These are phyloP conservation scores for Gymnogyps californianus DNA, from an alignment of 2,113 vertebrate genomes.

Conservation along the genomic window DNA sequence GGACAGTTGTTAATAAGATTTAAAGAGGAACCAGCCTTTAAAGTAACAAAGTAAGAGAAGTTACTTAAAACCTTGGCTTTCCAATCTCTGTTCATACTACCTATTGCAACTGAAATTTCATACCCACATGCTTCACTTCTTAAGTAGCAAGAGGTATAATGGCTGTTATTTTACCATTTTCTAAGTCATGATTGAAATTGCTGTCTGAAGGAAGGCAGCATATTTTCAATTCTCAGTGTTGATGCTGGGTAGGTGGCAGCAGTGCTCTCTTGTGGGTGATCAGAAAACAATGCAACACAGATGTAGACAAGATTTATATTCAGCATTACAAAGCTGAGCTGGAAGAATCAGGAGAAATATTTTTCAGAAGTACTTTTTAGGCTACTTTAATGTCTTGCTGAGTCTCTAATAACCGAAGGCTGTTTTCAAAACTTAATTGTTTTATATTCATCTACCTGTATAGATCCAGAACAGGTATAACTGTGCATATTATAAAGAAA, in stretches of 20 bases:
- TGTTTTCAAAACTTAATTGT: background rate
- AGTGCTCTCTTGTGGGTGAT: background rate
- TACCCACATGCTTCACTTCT: background rate
- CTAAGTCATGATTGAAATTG: background rate
- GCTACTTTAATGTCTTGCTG: background rate
- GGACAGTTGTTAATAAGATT: background rate
- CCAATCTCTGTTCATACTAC: background rate
- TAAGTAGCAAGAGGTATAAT: background rate
- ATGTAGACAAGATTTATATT: background rate
- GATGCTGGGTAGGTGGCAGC: background rate
- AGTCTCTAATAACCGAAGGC: background rate
- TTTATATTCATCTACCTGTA: background rate
- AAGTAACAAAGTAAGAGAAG: background rate
- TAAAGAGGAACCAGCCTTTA: background rate
- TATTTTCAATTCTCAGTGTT: background rate
- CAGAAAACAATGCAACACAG: background rate
- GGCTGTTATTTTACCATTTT: background rate
- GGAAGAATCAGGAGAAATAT: background rate
- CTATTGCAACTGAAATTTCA: background rate
- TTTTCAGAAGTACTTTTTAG: background rate
- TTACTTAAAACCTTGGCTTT: background rate
- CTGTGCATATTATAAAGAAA: background rate
- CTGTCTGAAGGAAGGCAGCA: background rate
- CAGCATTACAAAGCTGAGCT: background rate
- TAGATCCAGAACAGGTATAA: background rate